phyloP scores from a whole-genome alignment of 2,797 vertebrate genomes.

The Xyrichtys novacula region DNA sequence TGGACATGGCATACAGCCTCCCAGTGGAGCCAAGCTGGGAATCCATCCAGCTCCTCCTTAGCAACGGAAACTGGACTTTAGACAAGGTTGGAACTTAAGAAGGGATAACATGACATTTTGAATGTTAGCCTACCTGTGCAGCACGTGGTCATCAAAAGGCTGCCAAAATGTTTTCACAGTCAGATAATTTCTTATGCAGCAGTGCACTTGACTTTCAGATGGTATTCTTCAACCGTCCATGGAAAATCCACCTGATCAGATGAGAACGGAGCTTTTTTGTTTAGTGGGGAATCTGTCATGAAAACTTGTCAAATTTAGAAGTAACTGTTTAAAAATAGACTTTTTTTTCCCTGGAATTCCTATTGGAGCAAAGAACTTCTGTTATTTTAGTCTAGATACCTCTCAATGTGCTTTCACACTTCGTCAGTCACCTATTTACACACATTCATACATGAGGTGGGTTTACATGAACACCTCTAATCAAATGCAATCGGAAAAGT shows the following conservation, averaged over 20 bases:
- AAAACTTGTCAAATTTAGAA: background rate
- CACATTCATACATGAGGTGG: too few species aligned
- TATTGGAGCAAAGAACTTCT: too few species aligned
- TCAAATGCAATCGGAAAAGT: too few species aligned
- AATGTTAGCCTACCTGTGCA: constrained; percentile 21
- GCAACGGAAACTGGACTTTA: constrained; percentile 30
- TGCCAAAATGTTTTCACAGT: constrained; percentile 13
- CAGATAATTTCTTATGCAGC: constrained; percentile 7
- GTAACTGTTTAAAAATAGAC: background rate
- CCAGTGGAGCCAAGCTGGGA: constrained; percentile 51
- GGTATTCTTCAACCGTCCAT: background rate
- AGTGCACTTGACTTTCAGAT: constrained; percentile 25
- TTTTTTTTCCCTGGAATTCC: too few species aligned
- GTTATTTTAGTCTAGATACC: too few species aligned
- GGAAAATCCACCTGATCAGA: constrained; percentile 3
- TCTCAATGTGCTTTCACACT: too few species aligned
- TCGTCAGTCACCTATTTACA: too few species aligned
- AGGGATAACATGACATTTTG: constrained; percentile 34
- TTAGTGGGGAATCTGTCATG: background rate
- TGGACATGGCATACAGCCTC: constrained; percentile 60
- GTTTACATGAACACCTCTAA: too few species aligned
- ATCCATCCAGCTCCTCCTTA: constrained; percentile 41
- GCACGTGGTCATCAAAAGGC: constrained; percentile 23
- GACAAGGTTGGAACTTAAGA: constrained; percentile 32
- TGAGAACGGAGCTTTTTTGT: background rate